Evolutionary conservation across 2,888 invertebrate genomes (phyloP).

Genomic region (Pterobdella sp.): DNA sequence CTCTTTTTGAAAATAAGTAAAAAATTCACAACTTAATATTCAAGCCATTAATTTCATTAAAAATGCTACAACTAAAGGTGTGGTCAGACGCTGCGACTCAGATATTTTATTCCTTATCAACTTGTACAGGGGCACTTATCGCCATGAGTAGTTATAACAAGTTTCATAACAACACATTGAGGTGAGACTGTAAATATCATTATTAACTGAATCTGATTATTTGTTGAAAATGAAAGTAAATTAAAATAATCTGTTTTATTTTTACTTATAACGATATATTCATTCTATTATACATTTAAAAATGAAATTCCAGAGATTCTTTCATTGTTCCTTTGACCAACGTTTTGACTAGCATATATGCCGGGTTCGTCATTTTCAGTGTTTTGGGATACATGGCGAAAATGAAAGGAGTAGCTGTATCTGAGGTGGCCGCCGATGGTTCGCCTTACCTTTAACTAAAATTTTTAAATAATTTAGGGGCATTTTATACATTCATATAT

Average conservation of each 20-base stretch:
- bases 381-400: slow-evolving; percentile 55
- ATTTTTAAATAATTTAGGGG: not conserved
- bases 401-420: slow-evolving; percentile 37
- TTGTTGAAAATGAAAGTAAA: no score
- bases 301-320: slow-evolving; percentile 39
- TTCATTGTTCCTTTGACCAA: slow-evolving; percentile 43
- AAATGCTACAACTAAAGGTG: no score
- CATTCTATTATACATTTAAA: not conserved
- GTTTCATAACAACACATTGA: slow-evolving; percentile 38
- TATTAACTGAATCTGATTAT: no score
- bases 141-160: slow-evolving; percentile 42
- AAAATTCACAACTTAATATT: no score
- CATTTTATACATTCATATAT: no score
- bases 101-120: slow-evolving; percentile 39
- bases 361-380: slow-evolving; percentile 44
- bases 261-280: no score
- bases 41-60: no score
- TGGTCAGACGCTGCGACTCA: slow-evolving; percentile 40
- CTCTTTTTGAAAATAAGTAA: no score
- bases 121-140: slow-evolving; percentile 42
- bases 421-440: slow-evolving; percentile 41
- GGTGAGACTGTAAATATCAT: no score
- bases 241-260: no score
- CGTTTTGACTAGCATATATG: slow-evolving; percentile 42
- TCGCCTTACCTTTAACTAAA: not conserved